A percentile compares a stretch with the other conserved stretches of the same genome.
Conservation (phyloP, 2,888 invertebrate genomes). For the Drosophila kuntzei region DNA sequence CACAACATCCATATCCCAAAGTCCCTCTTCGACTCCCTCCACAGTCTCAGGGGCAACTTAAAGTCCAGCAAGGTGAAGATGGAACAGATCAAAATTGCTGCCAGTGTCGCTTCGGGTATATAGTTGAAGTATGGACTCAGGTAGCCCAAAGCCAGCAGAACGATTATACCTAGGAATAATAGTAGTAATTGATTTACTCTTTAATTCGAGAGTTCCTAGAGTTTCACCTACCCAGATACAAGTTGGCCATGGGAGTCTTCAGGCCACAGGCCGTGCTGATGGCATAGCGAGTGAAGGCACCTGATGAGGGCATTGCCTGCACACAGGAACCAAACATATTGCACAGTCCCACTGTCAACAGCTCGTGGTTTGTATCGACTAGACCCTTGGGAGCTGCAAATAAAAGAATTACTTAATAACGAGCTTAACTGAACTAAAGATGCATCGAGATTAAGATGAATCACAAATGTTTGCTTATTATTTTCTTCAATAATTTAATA, state of each 20-base stretch:
- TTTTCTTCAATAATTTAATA: too few species aligned
- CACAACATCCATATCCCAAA: conserved; percentile 89
- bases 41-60: conserved; percentile 86
- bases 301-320: conserved; percentile 94
- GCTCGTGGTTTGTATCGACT: conserved; percentile 95
- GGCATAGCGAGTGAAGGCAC: conserved; percentile 94
- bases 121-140: conserved; percentile 95
- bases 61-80: conserved; percentile 88
- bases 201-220: fast-evolving
- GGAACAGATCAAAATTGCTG: conserved; percentile 95
- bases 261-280: conserved; percentile 95
- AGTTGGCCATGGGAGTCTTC: conserved; percentile 90
- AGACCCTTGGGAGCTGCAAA: conserved; percentile 88
- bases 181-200: background rate
- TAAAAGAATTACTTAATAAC: background rate
- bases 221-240: conserved; percentile 79
- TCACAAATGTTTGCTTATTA: too few species aligned
- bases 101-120: conserved; percentile 93
- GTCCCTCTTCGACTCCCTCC: conserved; percentile 88
- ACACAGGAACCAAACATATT: conserved; percentile 94
- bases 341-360: conserved; percentile 93
- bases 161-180: conserved; percentile 88
- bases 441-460: too few species aligned
- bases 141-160: conserved; percentile 92
- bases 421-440: too few species aligned